Evolutionary conservation across 2,797 vertebrate genomes (phyloP).

Genomic region (Acipenser ruthenus): DNA sequence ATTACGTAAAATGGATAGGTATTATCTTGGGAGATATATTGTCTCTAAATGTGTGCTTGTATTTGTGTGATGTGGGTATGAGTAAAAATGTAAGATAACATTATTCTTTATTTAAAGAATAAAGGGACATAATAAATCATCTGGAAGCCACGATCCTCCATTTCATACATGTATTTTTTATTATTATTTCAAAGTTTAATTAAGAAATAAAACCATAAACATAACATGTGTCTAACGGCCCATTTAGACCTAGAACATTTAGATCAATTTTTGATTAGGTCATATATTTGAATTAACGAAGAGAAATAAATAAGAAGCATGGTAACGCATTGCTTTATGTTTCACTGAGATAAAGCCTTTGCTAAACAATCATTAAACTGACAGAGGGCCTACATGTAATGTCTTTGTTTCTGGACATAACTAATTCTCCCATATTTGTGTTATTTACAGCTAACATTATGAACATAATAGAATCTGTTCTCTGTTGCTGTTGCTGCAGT

Average conservation of each 20-base stretch:
- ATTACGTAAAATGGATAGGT: too few relatives aligned
- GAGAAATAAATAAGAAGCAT: conserved; percentile 38
- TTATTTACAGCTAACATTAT: conserved; percentile 41
- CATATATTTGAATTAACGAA: conserved; percentile 41
- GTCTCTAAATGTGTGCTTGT: too few relatives aligned
- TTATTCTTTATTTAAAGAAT: too few relatives aligned
- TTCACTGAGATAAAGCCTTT: conserved; percentile 26
- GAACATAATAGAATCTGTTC: conserved; percentile 39
- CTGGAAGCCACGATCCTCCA: too few relatives aligned
- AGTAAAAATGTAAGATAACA: too few relatives aligned
- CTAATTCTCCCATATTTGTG: conserved; percentile 33
- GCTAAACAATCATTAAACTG: conserved; percentile 34
- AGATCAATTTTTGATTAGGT: conserved; percentile 44
- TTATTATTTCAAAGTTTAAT: not conserved
- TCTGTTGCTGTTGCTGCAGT: conserved; percentile 54
- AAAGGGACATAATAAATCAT: too few relatives aligned
- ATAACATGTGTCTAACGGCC: not conserved
- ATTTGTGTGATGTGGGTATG: too few relatives aligned
- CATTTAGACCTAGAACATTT: conserved; percentile 11
- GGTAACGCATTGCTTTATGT: conserved; percentile 13
- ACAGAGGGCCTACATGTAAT: conserved; percentile 19
- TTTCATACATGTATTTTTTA: too few relatives aligned
- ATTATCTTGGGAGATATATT: too few relatives aligned
- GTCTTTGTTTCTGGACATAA: conserved; percentile 31
- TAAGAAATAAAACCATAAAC: not conserved